These are phyloP conservation scores for Molossus molossus DNA, from an alignment of 2,797 vertebrate genomes.

Conservation along the genomic window DNA sequence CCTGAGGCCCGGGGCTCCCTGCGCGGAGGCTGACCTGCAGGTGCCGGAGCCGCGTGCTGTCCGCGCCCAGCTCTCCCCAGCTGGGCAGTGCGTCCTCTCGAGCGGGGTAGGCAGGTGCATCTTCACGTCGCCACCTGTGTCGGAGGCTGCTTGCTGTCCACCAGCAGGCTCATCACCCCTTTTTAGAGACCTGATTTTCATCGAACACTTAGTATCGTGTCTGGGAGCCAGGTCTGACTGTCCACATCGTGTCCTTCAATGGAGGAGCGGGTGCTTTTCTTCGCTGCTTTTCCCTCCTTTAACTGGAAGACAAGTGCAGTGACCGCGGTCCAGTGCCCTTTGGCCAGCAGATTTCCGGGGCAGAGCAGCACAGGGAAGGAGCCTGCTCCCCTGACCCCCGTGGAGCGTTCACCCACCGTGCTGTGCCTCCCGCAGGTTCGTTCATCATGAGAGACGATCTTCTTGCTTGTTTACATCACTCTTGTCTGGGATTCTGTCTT, in stretches of 20 bases:
- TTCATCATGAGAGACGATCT: neutral
- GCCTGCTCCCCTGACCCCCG: neutral
- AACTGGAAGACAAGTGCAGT: neutral
- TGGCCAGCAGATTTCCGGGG: neutral
- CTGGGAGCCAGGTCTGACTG: no score
- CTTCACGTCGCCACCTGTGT: neutral
- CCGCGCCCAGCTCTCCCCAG: no score
- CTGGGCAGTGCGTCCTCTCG: neutral
- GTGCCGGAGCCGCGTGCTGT: neutral
- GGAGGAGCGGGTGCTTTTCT: no score
- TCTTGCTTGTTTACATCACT: neutral
- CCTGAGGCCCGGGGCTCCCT: neutral
- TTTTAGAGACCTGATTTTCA: no score
- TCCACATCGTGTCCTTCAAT: no score
- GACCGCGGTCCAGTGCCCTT: neutral
- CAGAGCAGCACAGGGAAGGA: neutral
- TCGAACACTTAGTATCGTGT: no score
- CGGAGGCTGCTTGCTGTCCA: neutral
- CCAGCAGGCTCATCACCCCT: no score
- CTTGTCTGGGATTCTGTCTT: slow-evolving; percentile 19
- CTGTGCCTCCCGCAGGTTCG: neutral
- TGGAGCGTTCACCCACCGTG: neutral
- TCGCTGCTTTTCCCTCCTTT: no score
- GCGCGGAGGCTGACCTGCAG: neutral
- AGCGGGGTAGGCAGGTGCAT: neutral